phyloP scores from a whole-genome alignment of 2,888 invertebrate genomes.

The Gymnoscelis rufifasciata region DNA sequence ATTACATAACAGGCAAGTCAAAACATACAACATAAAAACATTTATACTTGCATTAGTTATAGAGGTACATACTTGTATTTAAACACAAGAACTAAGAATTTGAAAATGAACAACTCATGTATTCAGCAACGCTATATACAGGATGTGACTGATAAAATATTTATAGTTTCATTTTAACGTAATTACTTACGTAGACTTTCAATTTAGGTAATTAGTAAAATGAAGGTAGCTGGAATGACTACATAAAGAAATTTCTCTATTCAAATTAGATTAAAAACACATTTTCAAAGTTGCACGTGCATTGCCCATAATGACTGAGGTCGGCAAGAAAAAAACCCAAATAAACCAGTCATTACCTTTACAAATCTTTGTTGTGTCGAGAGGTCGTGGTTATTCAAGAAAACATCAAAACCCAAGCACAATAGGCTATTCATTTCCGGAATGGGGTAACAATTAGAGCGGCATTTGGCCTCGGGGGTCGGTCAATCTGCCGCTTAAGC shows the following conservation, averaged over 20 bases:
- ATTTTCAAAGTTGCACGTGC: background rate
- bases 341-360: constrained; percentile 1
- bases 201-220: no score
- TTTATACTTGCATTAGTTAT: no score
- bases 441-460: constrained; percentile 22
- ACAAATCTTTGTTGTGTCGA: constrained; percentile 13
- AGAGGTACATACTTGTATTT: no score
- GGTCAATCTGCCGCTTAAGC: constrained; percentile 18
- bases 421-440: constrained; percentile 20
- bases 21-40: no score
- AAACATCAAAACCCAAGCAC: constrained; percentile 12
- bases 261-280: background rate
- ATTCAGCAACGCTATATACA: no score
- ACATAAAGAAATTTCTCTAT: constrained; percentile 6
- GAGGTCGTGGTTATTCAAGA: constrained; percentile 13
- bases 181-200: no score
- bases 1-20: no score
- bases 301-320: background rate
- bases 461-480: constrained; percentile 15
- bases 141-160: no score
- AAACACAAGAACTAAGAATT: no score
- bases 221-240: no score
- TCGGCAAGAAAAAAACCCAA: constrained; percentile 3
- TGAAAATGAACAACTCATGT: no score
- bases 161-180: no score